Evolutionary conservation across 1,140 invertebrate species (phyloP).

Genomic region (Homalodisca vitripennis): DNA sequence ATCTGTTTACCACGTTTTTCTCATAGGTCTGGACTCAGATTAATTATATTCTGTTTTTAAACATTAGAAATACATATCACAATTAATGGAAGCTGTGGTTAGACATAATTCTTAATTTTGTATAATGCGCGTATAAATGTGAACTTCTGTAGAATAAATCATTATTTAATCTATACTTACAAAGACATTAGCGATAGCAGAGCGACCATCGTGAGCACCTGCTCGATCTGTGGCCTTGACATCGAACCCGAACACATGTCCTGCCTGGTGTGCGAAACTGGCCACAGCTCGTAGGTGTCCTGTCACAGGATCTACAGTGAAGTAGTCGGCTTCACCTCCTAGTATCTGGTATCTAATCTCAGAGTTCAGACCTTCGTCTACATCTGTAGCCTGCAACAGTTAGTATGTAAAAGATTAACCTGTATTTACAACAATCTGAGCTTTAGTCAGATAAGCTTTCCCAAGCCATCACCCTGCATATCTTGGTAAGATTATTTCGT

Average conservation of each 20-base stretch:
- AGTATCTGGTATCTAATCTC: conserved; percentile 78
- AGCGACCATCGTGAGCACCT: conserved; percentile 74
- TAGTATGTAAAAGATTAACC: no score
- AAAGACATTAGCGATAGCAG: conserved; percentile 79
- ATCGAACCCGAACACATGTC: conserved; percentile 78
- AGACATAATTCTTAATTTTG: no score
- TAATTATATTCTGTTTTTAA: no score
- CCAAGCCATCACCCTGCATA: no score
- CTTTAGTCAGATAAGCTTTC: no score
- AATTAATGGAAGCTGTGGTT: no score
- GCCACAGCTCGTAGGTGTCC: conserved; percentile 71
- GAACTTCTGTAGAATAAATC: not conserved
- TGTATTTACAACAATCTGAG: no score
- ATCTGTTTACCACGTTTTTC: no score
- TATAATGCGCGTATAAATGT: no score
- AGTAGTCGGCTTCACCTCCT: conserved; percentile 63
- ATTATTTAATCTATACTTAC: conserved; percentile 55
- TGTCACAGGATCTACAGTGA: conserved; percentile 70
- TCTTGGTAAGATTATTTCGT: no score
- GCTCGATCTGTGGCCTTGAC: conserved; percentile 80
- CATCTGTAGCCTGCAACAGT: conserved; percentile 65
- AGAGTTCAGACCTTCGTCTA: conserved; percentile 71
- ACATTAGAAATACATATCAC: no score
- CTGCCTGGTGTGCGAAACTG: conserved; percentile 63
- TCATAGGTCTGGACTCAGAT: no score